phyloP scores from a whole-genome alignment of 2,797 vertebrate genomes.

The Sitta carolinensis region DNA sequence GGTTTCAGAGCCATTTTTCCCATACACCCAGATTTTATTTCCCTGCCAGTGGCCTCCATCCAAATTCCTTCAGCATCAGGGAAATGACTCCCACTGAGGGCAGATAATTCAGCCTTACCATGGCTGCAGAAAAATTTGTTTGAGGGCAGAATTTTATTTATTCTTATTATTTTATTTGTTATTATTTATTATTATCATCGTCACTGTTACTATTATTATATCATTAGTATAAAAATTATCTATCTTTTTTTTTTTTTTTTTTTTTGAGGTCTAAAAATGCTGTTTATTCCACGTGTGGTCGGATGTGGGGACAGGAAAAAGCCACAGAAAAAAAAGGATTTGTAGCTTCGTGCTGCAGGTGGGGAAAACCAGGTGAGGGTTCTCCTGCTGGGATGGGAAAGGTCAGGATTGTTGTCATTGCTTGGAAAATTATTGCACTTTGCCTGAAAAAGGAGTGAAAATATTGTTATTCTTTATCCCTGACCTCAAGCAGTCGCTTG shows the following conservation, averaged over 20 bases:
- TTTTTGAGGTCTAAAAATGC: too few species aligned
- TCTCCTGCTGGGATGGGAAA: not conserved
- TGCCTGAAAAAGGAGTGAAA: not conserved
- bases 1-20: constrained; percentile 42
- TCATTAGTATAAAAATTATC: too few species aligned
- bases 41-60: not conserved
- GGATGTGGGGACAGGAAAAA: too few species aligned
- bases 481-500: rapidly evolving
- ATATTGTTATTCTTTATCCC: not conserved
- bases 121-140: not conserved
- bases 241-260: too few species aligned
- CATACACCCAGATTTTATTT: not conserved
- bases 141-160: too few species aligned
- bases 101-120: not conserved
- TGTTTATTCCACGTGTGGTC: too few species aligned
- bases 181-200: too few species aligned
- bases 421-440: not conserved
- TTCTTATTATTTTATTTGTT: too few species aligned
- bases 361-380: not conserved
- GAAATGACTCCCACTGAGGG: not conserved
- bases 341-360: not conserved
- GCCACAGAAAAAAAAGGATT: not conserved
- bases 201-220: too few species aligned
- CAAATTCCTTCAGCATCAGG: not conserved
- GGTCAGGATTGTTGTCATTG: not conserved